Percentiles rank a stretch among this genome's conserved stretches.
These are phyloP conservation scores for Salvelinus namaycush DNA, from an alignment of 2,113 vertebrate species.

Conservation along the genomic window DNA sequence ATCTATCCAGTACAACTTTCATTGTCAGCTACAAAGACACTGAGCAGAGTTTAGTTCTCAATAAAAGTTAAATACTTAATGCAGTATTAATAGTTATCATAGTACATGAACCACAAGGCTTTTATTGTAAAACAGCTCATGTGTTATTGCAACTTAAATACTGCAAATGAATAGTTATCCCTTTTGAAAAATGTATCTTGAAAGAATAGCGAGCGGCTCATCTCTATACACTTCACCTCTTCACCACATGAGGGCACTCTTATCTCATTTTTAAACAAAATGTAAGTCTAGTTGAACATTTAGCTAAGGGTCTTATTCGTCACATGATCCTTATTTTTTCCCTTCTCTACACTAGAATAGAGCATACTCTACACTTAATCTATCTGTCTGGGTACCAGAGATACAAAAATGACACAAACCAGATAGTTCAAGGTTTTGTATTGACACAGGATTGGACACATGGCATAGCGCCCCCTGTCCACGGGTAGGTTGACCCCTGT, in stretches of 20 bases:
- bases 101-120: neutral
- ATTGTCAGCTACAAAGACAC: neutral
- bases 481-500: constrained; percentile 79
- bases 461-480: constrained; percentile 80
- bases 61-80: neutral
- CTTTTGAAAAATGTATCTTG: neutral
- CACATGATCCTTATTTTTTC: neutral
- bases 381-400: neutral
- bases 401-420: neutral
- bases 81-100: neutral
- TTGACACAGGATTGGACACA: constrained; percentile 65
- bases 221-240: neutral
- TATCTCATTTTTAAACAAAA: neutral
- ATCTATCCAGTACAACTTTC: neutral
- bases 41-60: neutral
- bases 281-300: neutral
- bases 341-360: neutral
- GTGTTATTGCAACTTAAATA: neutral
- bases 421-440: constrained; percentile 2
- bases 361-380: neutral
- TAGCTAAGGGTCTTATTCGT: neutral
- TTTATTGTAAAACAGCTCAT: neutral
- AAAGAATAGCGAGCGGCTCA: no score
- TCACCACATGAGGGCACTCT: neutral
- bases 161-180: neutral